A percentile compares a stretch with the other conserved stretches of the same genome.
Conservation (phyloP, 2,888 invertebrate genomes). For the Chromoteleia sp. region DNA sequence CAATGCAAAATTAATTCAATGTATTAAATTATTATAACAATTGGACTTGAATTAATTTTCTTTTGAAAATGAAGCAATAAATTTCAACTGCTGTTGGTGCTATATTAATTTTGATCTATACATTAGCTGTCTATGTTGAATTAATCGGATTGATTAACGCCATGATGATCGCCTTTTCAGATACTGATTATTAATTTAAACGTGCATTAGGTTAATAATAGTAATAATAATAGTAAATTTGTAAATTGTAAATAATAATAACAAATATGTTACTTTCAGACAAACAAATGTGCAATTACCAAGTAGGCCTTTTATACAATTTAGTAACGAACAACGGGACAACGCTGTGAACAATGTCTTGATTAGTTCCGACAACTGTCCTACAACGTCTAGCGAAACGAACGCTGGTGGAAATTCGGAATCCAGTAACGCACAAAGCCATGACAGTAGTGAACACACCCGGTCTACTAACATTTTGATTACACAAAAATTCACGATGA, state of each 20-base stretch:
- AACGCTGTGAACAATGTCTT: constrained; percentile 73
- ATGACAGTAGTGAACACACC: constrained; percentile 51
- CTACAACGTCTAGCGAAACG: constrained; percentile 48
- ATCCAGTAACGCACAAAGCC: constrained; percentile 61
- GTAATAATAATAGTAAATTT: no score
- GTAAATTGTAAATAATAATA: not conserved
- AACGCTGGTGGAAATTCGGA: constrained; percentile 49
- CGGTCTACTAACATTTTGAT: constrained; percentile 72
- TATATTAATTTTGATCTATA: no score
- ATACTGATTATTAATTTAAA: no score
- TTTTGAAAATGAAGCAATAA: no score
- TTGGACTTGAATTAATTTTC: no score
- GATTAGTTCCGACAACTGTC: constrained; percentile 56
- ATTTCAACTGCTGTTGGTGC: no score
- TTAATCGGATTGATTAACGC: constrained; percentile 1
- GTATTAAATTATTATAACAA: not conserved
- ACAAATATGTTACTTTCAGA: constrained; percentile 68
- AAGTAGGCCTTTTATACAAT: constrained; percentile 71
- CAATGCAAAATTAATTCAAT: not conserved
- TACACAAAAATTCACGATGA: constrained; percentile 74
- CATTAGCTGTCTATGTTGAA: no score
- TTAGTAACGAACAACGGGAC: constrained; percentile 75
- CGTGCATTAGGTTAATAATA: no score
- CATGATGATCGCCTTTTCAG: no score
- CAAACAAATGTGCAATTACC: constrained; percentile 74